A percentile compares a stretch with the other conserved stretches of the same genome.
phyloP scores from a whole-genome alignment of 2,113 vertebrate species.

The Tympanuchus pallidicinctus region DNA sequence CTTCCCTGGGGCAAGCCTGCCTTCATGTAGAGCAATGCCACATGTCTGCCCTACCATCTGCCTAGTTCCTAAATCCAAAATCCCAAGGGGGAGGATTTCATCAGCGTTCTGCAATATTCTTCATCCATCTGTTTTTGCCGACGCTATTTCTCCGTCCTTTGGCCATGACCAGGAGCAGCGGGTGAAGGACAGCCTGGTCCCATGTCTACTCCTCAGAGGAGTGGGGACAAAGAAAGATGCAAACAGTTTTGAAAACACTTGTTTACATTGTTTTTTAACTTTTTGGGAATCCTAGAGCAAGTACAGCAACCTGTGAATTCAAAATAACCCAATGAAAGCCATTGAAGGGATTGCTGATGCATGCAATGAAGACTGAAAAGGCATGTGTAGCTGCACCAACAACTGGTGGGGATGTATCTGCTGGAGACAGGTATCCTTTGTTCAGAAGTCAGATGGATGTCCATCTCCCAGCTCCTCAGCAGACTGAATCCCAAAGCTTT shows the following conservation, averaged over 20 bases:
- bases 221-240: neutral
- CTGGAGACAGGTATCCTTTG: neutral
- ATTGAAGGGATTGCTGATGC: neutral
- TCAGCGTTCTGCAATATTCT: slow-evolving; percentile 7
- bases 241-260: neutral
- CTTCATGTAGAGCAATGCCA: neutral
- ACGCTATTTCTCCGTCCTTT: neutral
- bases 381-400: neutral
- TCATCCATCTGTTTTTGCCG: neutral
- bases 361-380: neutral
- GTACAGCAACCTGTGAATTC: neutral
- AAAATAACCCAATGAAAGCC: neutral
- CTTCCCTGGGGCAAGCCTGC: neutral
- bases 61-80: neutral
- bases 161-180: neutral
- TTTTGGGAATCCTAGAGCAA: neutral
- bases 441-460: neutral
- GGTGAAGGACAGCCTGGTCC: neutral
- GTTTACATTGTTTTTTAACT: neutral
- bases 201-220: neutral
- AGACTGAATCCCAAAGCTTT: neutral
- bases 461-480: neutral
- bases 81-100: neutral
- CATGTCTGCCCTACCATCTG: neutral
- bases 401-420: neutral